Base-by-base conservation (phyloP, 37 sponge, comb jelly and placozoan species). In the Bolinopsis microptera region DNA sequence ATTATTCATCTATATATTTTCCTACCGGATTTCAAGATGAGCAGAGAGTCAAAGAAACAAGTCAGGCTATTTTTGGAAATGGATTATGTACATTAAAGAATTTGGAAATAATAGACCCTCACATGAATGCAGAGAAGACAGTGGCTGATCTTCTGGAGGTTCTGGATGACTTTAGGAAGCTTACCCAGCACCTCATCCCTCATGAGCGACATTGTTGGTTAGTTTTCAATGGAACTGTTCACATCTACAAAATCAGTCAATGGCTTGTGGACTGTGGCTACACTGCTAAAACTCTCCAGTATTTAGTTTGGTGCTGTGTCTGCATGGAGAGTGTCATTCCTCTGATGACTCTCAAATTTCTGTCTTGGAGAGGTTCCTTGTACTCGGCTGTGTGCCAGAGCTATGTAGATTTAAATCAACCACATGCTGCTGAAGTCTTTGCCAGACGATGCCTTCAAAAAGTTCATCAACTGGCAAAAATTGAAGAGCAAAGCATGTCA, bases 301-400 rank as follows among this genome's bases (percentile, higher is more conserved):
- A 95, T 76, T 70, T 97, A 0, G 68, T 97, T 39, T 97, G 97
- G 98, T 93, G 93, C 13, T 69, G 93, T 67, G 93, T 95, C 21
- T 92, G 94, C 39, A 95, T 95, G 95, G 98, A 97, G 94, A 94
- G 95, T 69, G 95, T 94, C 69, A 93, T 97, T 3, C 96, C 98
- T 18, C 95, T 97, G 68, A 93, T 97, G 95, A 80, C 94, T 21
- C 32, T 94, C 35, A 95, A 94, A 35, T 95, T 95, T 92, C 95
- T 97, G 27, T 93, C 83, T 8, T 95, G 97, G 93, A 92, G 98
- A 27, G 94, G 69, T 5, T 92, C 69, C 21, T 77, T 97, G 70
- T 96, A 97, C 95, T 70, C 92, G 68, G 96, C 95, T 38, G 95
- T 95, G 2, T 96, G 96, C 35, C 94, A 94, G 69, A 94, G 96